Evolutionary conservation across 1,140 invertebrate genomes (phyloP).

Genomic region (Hestina assimilis): DNA sequence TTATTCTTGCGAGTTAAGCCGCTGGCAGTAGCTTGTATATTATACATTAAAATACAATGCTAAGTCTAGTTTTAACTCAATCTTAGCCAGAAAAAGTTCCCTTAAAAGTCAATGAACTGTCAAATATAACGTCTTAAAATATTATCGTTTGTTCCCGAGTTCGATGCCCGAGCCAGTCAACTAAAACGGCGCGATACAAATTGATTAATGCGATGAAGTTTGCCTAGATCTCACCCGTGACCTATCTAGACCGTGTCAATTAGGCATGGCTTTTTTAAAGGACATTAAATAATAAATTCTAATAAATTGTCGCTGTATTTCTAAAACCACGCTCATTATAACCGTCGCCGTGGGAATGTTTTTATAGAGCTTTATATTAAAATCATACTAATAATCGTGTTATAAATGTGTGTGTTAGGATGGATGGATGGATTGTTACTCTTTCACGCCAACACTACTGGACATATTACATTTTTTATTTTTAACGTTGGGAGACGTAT

Average conservation of each 20-base stretch:
- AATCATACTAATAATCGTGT: too few species aligned
- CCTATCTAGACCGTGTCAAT: constrained; percentile 41
- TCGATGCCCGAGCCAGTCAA: constrained; percentile 52
- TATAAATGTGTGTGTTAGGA: too few species aligned
- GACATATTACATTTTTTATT: too few species aligned
- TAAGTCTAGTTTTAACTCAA: neutral
- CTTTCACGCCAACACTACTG: too few species aligned
- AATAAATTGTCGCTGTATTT: constrained; percentile 3
- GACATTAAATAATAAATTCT: constrained; percentile 18
- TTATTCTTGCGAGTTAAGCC: too few species aligned
- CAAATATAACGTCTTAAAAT: constrained; percentile 12
- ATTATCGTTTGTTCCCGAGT: constrained; percentile 26
- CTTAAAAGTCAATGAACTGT: constrained; percentile 9
- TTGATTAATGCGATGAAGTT: constrained; percentile 46
- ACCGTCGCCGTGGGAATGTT: neutral
- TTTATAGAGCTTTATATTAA: too few species aligned
- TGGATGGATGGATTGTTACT: too few species aligned
- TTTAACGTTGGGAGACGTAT: too few species aligned
- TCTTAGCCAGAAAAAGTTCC: neutral
- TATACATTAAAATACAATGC: too few species aligned
- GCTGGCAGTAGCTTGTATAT: too few species aligned
- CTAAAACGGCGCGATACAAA: constrained; percentile 47
- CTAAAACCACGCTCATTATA: neutral
- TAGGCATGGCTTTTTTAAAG: constrained; percentile 14
- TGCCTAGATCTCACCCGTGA: constrained; percentile 47